phyloP scores from a whole-genome alignment of 2,113 vertebrate genomes.

The Tenebrosternarchus preto region DNA sequence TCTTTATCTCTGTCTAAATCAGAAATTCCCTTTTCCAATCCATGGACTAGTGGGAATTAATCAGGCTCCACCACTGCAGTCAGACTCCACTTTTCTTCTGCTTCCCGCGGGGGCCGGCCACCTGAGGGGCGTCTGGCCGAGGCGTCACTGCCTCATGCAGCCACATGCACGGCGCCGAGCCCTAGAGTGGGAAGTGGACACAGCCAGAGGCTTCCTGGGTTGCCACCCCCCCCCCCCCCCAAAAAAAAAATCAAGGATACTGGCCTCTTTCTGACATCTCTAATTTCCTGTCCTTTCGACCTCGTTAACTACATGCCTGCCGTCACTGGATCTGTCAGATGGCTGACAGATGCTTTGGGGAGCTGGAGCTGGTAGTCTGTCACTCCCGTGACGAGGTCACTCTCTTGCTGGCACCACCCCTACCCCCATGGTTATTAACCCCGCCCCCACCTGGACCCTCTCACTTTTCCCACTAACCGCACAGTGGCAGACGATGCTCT shows the following conservation, averaged over 20 bases:
- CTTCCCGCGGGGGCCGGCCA: no score
- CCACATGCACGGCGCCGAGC: no score
- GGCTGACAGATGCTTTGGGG: neutral
- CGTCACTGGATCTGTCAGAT: neutral
- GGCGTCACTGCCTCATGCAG: no score
- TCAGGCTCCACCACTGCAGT: no score
- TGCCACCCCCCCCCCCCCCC: no score
- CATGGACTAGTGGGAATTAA: neutral
- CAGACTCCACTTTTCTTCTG: no score
- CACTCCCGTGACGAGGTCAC: neutral
- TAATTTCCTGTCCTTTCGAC: neutral
- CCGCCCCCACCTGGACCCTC: neutral
- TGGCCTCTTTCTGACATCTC: neutral
- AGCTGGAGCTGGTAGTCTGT: neutral
- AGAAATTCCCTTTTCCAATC: constrained; percentile 17
- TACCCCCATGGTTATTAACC: neutral
- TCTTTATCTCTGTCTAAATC: constrained; percentile 6
- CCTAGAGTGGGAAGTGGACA: no score
- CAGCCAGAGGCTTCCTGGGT: no score
- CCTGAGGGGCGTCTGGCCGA: no score
- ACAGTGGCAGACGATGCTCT: neutral
- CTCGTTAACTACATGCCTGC: neutral
- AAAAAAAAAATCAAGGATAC: no score
- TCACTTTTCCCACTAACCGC: no score
- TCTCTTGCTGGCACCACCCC: neutral